phyloP scores from a whole-genome alignment of 2,888 invertebrate genomes.

The Colletes collaris region DNA sequence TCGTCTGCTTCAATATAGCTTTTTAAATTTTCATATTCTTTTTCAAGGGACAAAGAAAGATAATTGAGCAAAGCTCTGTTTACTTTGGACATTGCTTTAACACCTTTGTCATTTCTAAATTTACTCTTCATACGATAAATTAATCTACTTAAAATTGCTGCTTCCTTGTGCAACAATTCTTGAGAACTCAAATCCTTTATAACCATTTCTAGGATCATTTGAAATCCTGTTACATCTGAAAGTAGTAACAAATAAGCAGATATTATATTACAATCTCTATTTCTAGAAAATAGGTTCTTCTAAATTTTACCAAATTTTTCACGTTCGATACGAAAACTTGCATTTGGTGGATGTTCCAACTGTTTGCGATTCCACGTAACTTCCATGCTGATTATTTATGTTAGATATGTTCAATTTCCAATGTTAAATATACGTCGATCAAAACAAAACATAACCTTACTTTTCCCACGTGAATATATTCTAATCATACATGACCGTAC shows the following conservation, averaged over 20 bases:
- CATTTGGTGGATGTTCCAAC: constrained; percentile 75
- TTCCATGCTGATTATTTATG: constrained; percentile 67
- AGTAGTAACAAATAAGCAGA: constrained; percentile 6
- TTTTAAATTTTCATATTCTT: constrained; percentile 79
- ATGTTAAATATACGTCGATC: background rate
- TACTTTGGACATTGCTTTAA: constrained; percentile 84
- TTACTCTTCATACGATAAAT: constrained; percentile 86
- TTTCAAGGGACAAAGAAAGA: constrained; percentile 83
- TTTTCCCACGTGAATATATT: background rate
- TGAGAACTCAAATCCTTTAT: constrained; percentile 77
- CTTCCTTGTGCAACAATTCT: constrained; percentile 84
- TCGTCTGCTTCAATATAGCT: constrained; percentile 68
- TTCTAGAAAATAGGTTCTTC: constrained; percentile 14
- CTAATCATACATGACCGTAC: background rate
- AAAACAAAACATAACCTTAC: constrained; percentile 31
- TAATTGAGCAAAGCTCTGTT: constrained; percentile 85
- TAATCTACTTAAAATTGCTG: constrained; percentile 85
- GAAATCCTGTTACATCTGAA: constrained; percentile 69
- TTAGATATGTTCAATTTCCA: background rate
- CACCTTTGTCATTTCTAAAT: constrained; percentile 85
- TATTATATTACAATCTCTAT: background rate
- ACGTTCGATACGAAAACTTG: constrained; percentile 65
- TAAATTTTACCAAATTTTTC: constrained; percentile 70
- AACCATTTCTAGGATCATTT: constrained; percentile 57
- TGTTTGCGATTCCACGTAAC: constrained; percentile 74